Evolutionary conservation across 2,797 vertebrate species (phyloP), one percentile per base, ranked within the genome.

Genomic region (Eulemur coronatus): DNA sequence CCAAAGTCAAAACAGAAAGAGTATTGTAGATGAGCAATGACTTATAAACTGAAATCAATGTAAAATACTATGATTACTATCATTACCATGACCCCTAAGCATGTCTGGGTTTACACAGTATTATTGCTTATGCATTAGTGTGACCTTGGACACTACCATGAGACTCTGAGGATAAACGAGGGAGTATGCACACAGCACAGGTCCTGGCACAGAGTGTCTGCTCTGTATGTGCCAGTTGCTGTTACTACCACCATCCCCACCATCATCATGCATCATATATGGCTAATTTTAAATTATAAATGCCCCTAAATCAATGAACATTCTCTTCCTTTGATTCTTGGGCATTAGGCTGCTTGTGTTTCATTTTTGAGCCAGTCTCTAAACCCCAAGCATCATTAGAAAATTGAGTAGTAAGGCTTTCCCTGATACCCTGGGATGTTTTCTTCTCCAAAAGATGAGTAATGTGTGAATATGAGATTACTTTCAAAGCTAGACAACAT

Each of bases 1-100:
- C 26, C 63, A 59, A 89, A 80, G 63, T 94, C 80, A 96, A 90
- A 93, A 52, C 41, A 95, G 85, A 91, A 87, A 82, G 63, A 12
- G 30, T 55, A 46, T 93, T 94, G 52, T 10, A 78, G 28, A 63
- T 38, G 10, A 67, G 20, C 76, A 95, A 38, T 17, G 33, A 41
- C 41, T 79, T 93, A 38, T 10, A 15, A 72, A 43, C 14, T 6
- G 38, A 82, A 86, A 41, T 84, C 82, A 80, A 78, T 48, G 14
- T 73, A 67, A 94, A 86, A 41, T 59, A 63, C 18, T 52, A 1
- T 70, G 57, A 72, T 81, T 86, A 55, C 43, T 80, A 35, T 69
- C 50, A 86, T 61, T 15, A 72, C 9, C 38, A 15, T 4, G 48
- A 20, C 22, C n/a, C 43, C 35, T 78, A 46, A 88, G n/a, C n/a